These are phyloP conservation scores for Oscheius sp. DNA, from an alignment of 2,888 invertebrate genomes.

Conservation along the genomic window DNA sequence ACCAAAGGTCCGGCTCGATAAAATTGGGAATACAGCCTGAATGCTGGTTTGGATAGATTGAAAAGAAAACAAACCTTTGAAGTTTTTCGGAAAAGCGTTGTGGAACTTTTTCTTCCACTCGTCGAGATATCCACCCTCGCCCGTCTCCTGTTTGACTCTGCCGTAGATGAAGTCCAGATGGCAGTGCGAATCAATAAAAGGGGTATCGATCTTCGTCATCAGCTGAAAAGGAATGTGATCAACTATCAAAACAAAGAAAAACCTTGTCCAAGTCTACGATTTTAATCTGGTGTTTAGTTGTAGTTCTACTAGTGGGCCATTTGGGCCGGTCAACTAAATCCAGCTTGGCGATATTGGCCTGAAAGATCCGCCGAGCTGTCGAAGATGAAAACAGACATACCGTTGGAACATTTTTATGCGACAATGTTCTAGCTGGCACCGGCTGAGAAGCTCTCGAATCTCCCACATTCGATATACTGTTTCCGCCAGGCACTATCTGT, in stretches of 20 bases:
- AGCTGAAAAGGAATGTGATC: background rate
- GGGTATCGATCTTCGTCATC: background rate
- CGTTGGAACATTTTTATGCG: no score
- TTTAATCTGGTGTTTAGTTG: no score
- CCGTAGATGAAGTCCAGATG: constrained; percentile 50
- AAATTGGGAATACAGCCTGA: constrained; percentile 51
- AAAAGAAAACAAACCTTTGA: constrained; percentile 32
- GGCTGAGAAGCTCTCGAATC: background rate
- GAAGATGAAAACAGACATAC: no score
- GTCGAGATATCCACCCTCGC: background rate
- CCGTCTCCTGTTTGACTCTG: background rate
- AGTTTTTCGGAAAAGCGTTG: constrained; percentile 39
- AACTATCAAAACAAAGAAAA: no score
- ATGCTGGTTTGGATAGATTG: background rate
- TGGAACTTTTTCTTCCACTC: constrained; percentile 36
- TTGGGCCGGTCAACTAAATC: no score
- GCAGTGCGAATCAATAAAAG: constrained; percentile 50
- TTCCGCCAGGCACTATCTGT: no score
- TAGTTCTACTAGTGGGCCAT: no score
- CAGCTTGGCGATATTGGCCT: no score
- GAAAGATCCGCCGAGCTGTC: no score
- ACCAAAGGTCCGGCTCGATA: constrained; percentile 41
- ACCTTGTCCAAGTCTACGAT: no score
- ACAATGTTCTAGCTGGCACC: background rate
- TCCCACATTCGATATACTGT: background rate